Base-by-base conservation (phyloP, 2,888 invertebrate species). In the Oithona nana region DNA sequence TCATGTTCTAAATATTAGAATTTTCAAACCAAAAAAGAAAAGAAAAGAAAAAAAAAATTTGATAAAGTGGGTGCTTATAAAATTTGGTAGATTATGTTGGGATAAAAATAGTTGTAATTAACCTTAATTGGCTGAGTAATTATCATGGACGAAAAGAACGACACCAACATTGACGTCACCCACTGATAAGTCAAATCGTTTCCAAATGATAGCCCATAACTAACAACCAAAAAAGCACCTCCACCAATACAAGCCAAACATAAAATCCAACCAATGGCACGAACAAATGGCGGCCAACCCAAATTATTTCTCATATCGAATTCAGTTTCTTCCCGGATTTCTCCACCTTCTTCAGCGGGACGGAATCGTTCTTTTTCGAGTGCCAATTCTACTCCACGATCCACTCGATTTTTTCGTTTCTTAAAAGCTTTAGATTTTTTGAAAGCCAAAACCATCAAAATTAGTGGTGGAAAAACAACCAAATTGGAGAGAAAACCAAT, bases 91-190 rank as follows among this genome's bases (percentile, higher is more conserved):
- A 57, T 26, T 59, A 61, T 20, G 11, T 20, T 57, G 3, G 3
- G 8, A 3, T 22, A 55, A 2, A 22, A 3, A 11, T 39, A 63
- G 52, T 28, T 57, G 26, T 57, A n/a, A 50, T 26, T 50, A 51
- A 75, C 75, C 71, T 76, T 75, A 50, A 76, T 69, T 1, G 76
- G 76, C 65, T 77, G 75, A 6, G 75, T 75, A 22, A 77, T 65
- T 65, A 77, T 71, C 3, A 76, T 69, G 0, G 75, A 75, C 6
- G 72, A 70, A 61, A 76, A 69, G 68, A 76, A 74, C 1, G 75
- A 73, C 1, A 75, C 67, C 51, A 76, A 58, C 69, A 77, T 71
- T 2, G 76, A 74, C 0, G 75, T 71, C 11, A 77, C 71, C 76
- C 76, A 77, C 66, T 75, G 73, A 60, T 71, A 71, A 52, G 72